Base-by-base conservation (phyloP, 2,113 vertebrate genomes). In the Toxotes jaculatrix region DNA sequence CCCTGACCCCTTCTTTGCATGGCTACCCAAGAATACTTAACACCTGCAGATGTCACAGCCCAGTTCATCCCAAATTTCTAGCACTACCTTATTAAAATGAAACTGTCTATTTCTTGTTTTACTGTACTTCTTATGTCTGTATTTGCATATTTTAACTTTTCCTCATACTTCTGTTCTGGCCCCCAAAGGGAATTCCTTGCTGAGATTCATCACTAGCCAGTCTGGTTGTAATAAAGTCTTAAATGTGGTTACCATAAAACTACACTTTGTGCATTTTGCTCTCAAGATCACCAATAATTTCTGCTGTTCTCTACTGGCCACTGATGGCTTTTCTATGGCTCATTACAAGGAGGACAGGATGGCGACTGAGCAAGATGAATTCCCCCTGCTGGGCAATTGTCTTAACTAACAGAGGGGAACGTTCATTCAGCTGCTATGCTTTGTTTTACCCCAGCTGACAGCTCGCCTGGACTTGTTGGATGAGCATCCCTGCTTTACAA, bases 401-500 rank as follows among this genome's bases (percentile, higher is more conserved):
- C 79, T 27, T 80, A 64, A 67, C 75, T 78, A 83, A 82, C 80
- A 74, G 74, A 82, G 82, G 53, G 85, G 86, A 89, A 77, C 85
- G 19, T 62, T 85, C 77, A 80, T 78, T 84, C 59, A 57, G 61
- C 63, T 83, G 56, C 53, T 83, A 1, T 79, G 83, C 79, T 93
- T 83, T 88, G 83, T 61, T 88, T 93, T 68, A 62, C 80, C 89
- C 55, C 36, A 93, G 65, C 90, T 96, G 95, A 89, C 92, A 72
- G 9, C 86, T 87, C 93, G 67, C 55, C 91, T 95, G 83, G 95
- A 92, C 69, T 80, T 90, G 86, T 69, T 93, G 88, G 84, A 91
- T 5, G 91, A 93, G 69, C 88, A 67, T 73, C 90, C 89, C 38
- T 36, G 80, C 69, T 95, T 93, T 21, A 74, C 77, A 3, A 14